These are phyloP conservation scores for Guaruba guarouba DNA, from an alignment of 2,113 vertebrate species.

Conservation along the genomic window DNA sequence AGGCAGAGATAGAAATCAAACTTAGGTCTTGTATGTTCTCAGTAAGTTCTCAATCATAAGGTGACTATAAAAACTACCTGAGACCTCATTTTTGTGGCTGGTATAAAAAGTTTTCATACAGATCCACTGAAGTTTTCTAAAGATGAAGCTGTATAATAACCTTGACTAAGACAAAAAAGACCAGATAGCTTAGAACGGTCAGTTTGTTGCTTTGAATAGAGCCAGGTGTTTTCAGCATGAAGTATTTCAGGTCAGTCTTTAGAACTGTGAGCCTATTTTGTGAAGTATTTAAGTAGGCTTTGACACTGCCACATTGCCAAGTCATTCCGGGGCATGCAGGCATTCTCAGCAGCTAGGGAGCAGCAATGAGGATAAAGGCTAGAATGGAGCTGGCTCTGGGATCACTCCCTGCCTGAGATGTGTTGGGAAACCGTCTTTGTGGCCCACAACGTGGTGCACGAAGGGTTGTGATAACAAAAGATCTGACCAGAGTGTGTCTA, in stretches of 20 bases:
- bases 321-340: no score
- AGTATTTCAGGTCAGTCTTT: not conserved
- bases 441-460: no score
- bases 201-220: not conserved
- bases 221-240: not conserved
- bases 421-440: no score
- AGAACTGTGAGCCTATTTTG: not conserved
- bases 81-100: not conserved
- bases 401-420: no score
- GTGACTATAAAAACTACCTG: not conserved
- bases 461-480: no score
- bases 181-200: not conserved
- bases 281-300: not conserved
- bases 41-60: not conserved
- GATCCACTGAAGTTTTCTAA: not conserved
- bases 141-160: not conserved
- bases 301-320: not conserved
- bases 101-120: not conserved
- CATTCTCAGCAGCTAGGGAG: no score
- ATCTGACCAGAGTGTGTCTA: no score
- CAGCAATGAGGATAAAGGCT: no score
- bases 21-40: not conserved
- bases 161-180: not conserved
- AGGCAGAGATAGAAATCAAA: not conserved
- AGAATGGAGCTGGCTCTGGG: no score